Base-by-base conservation (phyloP, 1,140 invertebrate species). In the Calycopis cecrops region DNA sequence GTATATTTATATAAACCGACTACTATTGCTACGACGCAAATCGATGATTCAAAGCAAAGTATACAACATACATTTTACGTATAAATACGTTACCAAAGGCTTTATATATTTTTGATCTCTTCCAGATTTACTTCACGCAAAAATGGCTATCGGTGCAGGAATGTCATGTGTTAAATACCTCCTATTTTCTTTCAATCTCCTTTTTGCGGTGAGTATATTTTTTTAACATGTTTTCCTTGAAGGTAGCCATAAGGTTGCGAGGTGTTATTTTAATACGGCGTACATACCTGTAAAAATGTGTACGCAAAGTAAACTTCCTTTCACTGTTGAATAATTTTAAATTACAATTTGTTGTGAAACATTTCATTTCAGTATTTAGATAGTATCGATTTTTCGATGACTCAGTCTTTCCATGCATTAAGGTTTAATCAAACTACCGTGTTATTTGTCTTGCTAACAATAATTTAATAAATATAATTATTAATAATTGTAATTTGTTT, bases 101-200 rank as follows among this genome's bases (percentile, higher is more conserved):
- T 60, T 54, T 65, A 50, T 60, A 65, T 56, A 37, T 16, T 52
- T 63, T 44, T 70, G 47, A 64, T 66, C 78, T 82, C 64, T 83
- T 83, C 17, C 66, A 83, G 79, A 61, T 59, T 68, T 62, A 54
- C 50, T 62, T 56, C 54, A 60, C 56, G 57, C 55, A 51, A 89
- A 88, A 82, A 90, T 94, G 92, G 92, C 93, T 86, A 69, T 86
- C 59, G 92, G 92, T 53, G 91, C 90, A 35, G 92, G 91, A 65
- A 94, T 93, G 92, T 90, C 91, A 53, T 93, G 92, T 85, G 89
- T 96, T 47, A 95, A 95, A 88, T 94, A 94, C 77, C 81, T 95
- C 38, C 86, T 95, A 10, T 95, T 95, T 80, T 88, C 91, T 53
- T 95, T 95, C 89, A 95, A 95, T 80, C 89, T 96, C 62, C 84